Percentiles rank a stretch among this genome's conserved stretches.
These are phyloP conservation scores for Stegastes partitus DNA, from an alignment of 2,113 vertebrate species.

Conservation along the genomic window DNA sequence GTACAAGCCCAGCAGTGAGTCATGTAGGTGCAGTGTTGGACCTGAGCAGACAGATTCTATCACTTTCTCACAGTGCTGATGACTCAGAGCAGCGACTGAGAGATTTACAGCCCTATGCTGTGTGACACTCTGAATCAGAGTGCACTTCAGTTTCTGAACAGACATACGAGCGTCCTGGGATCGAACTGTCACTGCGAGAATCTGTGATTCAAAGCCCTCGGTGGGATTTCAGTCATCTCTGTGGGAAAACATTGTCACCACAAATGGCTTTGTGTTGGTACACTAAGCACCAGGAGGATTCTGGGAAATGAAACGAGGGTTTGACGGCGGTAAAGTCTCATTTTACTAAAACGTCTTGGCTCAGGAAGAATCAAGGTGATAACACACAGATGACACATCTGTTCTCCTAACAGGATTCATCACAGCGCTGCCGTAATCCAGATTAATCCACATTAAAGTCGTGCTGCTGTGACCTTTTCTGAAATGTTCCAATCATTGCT, in stretches of 20 bases:
- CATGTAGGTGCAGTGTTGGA: neutral
- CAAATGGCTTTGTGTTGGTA: neutral
- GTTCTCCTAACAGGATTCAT: neutral
- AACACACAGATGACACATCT: neutral
- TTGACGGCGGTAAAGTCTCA: neutral
- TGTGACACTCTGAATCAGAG: neutral
- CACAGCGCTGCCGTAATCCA: too few species aligned
- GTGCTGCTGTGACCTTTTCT: too few species aligned
- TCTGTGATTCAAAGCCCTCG: neutral
- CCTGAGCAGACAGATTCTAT: constrained; percentile 8
- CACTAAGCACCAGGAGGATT: constrained; percentile 31
- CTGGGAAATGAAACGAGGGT: constrained; percentile 27
- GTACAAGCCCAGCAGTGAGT: constrained; percentile 17
- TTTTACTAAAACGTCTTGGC: constrained; percentile 7
- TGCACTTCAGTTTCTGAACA: constrained; percentile 2
- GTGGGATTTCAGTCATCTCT: constrained; percentile 1
- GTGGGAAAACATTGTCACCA: constrained; percentile 1
- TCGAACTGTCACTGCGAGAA: neutral
- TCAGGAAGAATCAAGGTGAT: neutral
- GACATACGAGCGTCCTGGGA: constrained; percentile 11
- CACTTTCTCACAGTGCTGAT: constrained; percentile 16
- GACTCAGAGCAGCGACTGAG: neutral
- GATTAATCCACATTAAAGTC: too few species aligned
- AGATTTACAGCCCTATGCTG: constrained; percentile 21
- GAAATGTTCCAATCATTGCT: too few species aligned